A percentile compares a stretch with the other conserved stretches of the same genome.
Conservation (phyloP, 1,140 invertebrate species). For the Lepidurus packardi region DNA sequence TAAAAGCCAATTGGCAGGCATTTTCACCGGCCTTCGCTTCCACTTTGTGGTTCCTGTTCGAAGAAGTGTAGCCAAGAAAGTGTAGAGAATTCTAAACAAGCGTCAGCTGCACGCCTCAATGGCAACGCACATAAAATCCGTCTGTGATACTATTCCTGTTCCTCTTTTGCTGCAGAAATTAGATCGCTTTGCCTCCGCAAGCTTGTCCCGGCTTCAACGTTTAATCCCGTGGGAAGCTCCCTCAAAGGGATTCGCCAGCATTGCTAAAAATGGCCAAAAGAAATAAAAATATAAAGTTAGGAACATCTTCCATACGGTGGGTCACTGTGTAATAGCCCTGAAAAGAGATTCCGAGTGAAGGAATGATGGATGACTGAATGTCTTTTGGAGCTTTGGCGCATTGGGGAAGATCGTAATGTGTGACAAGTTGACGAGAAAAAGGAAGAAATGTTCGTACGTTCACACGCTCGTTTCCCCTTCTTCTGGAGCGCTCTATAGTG, state of each 20-base stretch:
- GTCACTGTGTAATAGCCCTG: too few relatives aligned
- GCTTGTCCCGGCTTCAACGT: not conserved
- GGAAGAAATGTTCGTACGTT: not conserved
- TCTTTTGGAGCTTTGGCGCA: too few relatives aligned
- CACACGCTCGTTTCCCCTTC: not conserved
- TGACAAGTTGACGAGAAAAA: too few relatives aligned
- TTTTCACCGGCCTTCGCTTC: constrained; percentile 18
- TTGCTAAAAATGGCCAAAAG: too few relatives aligned
- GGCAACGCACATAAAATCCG: constrained; percentile 9
- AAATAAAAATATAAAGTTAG: too few relatives aligned
- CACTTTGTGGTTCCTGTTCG: constrained; percentile 10
- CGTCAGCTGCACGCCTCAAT: constrained; percentile 20
- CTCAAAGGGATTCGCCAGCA: too few relatives aligned
- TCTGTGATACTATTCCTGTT: constrained; percentile 11
- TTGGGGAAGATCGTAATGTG: too few relatives aligned
- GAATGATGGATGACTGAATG: too few relatives aligned
- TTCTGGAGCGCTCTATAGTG: too few relatives aligned
- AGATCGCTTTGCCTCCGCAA: not conserved
- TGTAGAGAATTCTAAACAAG: not conserved
- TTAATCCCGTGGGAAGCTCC: not conserved
- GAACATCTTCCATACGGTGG: too few relatives aligned
- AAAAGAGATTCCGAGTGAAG: too few relatives aligned
- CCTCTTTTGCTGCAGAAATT: not conserved
- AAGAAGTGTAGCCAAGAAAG: not conserved
- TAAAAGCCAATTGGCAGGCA: not conserved